These are phyloP conservation scores for Tyrannus savana DNA, from an alignment of 2,113 vertebrate species.

Conservation along the genomic window DNA sequence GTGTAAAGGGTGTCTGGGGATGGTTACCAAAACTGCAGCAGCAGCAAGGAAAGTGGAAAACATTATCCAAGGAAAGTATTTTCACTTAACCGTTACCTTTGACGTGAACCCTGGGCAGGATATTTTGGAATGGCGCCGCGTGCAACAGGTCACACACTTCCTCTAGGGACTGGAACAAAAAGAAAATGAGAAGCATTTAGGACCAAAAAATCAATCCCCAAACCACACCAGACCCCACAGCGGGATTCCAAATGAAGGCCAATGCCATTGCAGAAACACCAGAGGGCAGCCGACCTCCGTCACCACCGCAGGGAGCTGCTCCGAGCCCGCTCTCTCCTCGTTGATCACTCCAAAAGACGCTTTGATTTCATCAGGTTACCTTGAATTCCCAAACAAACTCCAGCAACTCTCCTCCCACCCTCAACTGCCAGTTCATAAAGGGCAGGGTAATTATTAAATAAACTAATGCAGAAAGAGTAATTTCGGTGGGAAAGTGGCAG, in stretches of 20 bases:
- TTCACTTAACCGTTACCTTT: conserved; percentile 76
- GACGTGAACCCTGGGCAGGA: conserved; percentile 86
- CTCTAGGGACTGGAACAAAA: conserved; percentile 80
- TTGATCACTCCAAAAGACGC: accelerated
- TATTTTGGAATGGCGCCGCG: conserved; percentile 88
- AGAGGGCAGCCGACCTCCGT: background rate
- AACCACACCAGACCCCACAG: background rate
- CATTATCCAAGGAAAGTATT: background rate
- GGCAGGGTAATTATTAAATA: background rate
- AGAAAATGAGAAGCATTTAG: background rate
- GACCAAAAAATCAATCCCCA: background rate
- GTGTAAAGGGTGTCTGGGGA: background rate
- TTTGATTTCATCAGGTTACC: background rate
- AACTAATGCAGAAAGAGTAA: conserved; percentile 1
- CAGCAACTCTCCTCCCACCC: background rate
- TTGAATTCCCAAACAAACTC: background rate
- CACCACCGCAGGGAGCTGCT: accelerated
- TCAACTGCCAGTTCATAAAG: background rate
- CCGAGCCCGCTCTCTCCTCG: background rate
- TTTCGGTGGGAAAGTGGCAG: background rate
- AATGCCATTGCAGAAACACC: background rate
- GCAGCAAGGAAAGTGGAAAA: background rate
- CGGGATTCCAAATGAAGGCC: accelerated
- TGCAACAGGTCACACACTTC: conserved; percentile 90
- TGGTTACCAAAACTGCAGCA: accelerated